Evolutionary conservation across 2,797 vertebrate species (phyloP).

Genomic region (Melanogrammus aeglefinus): DNA sequence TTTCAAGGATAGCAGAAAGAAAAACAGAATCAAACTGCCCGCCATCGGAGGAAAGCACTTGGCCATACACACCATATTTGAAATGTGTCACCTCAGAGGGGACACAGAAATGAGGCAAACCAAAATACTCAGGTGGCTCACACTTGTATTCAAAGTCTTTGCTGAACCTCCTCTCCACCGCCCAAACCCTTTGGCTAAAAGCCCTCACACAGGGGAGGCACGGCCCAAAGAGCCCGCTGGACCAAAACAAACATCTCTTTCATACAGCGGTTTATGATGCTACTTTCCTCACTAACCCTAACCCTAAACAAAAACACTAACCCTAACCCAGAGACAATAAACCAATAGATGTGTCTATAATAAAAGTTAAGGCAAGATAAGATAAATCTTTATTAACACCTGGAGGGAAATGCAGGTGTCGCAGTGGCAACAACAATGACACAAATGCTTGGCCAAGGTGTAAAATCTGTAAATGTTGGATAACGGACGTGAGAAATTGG

Average conservation of each 20-base stretch:
- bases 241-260: background rate
- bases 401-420: too few relatives aligned
- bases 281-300: background rate
- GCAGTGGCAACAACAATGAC: too few relatives aligned
- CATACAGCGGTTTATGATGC: background rate
- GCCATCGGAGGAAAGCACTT: background rate
- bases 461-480: background rate
- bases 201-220: background rate
- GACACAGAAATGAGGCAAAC: background rate
- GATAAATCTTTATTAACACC: too few relatives aligned
- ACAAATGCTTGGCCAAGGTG: background rate
- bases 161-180: background rate
- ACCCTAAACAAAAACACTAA: background rate
- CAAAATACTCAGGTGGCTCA: background rate
- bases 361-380: too few relatives aligned
- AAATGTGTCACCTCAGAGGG: background rate
- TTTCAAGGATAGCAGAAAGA: background rate
- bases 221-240: background rate
- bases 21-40: background rate
- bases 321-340: background rate
- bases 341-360: too few relatives aligned
- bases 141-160: background rate
- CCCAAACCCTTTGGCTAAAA: background rate
- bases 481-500: background rate
- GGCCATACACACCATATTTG: background rate